phyloP scores from a whole-genome alignment of 2,888 invertebrate genomes.

The Thelaira solivaga region DNA sequence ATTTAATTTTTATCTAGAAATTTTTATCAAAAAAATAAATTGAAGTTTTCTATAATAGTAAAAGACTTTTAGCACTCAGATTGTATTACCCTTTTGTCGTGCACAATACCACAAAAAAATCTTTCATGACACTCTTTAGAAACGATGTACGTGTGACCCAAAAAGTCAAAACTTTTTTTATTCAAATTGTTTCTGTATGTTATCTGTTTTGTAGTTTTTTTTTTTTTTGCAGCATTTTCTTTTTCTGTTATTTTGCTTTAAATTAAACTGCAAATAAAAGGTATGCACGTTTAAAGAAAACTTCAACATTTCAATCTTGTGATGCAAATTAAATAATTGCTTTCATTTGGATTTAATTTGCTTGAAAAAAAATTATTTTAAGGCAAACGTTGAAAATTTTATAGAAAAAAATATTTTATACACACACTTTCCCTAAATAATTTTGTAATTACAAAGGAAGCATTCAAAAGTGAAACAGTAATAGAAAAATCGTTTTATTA shows the following conservation, averaged over 20 bases:
- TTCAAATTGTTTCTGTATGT: neutral
- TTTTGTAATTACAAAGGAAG: too few relatives aligned
- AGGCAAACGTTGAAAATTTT: too few relatives aligned
- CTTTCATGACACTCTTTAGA: constrained; percentile 19
- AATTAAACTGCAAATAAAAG: constrained; percentile 6
- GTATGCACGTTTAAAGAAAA: neutral
- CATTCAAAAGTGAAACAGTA: too few relatives aligned
- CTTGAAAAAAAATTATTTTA: too few relatives aligned
- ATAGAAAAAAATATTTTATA: too few relatives aligned
- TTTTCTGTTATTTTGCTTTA: neutral
- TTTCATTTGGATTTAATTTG: neutral
- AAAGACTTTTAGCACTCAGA: too few relatives aligned
- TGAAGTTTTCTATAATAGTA: too few relatives aligned
- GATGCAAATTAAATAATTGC: neutral
- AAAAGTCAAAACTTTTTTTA: constrained; percentile 2
- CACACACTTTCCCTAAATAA: too few relatives aligned
- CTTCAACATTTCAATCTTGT: neutral
- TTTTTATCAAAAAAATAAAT: too few relatives aligned
- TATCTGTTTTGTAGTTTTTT: neutral
- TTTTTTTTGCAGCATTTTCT: neutral
- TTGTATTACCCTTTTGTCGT: too few relatives aligned
- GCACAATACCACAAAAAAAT: constrained; percentile 8
- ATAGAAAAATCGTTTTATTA: too few relatives aligned
- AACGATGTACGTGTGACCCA: constrained; percentile 44
- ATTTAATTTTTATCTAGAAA: too few relatives aligned